Conservation (phyloP, 2,888 invertebrate species). For the Gryllus longicercus region DNA sequence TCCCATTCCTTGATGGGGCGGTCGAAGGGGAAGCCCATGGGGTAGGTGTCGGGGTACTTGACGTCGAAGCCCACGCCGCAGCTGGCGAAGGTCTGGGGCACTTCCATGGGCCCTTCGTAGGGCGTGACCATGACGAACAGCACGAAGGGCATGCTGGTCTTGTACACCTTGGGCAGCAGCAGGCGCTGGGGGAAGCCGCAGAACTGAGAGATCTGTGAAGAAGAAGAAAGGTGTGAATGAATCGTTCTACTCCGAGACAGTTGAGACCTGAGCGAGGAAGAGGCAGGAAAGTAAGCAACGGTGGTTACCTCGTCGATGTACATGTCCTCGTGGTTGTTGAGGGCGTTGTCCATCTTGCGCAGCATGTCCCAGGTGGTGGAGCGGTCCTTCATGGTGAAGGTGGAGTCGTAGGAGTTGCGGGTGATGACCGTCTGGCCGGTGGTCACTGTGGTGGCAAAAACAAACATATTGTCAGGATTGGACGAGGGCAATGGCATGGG, state of each 20-base stretch:
- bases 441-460: slow-evolving; percentile 45
- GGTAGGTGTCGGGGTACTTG: slow-evolving; percentile 52
- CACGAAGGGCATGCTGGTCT: slow-evolving; percentile 62
- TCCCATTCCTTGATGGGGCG: slow-evolving; percentile 49
- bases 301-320: slow-evolving; percentile 42
- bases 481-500: neutral
- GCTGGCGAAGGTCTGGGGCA: slow-evolving; percentile 45
- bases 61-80: slow-evolving; percentile 48
- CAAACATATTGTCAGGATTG: neutral
- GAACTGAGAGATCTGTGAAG: slow-evolving; percentile 43
- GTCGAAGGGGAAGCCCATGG: slow-evolving; percentile 59
- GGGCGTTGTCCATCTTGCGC: slow-evolving; percentile 58
- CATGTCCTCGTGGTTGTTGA: slow-evolving; percentile 54
- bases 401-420: slow-evolving; percentile 65
- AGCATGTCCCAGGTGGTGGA: slow-evolving; percentile 62
- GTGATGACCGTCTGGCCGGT: slow-evolving; percentile 65
- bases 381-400: slow-evolving; percentile 60
- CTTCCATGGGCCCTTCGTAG: slow-evolving; percentile 23
- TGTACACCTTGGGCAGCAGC: slow-evolving; percentile 65
- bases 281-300: neutral
- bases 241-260: neutral
- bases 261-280: neutral
- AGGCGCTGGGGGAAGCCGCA: slow-evolving; percentile 69
- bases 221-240: slow-evolving; percentile 38
- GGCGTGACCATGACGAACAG: slow-evolving; percentile 59